Evolutionary conservation across 1,140 invertebrate species (phyloP), one percentile per base, ranked within the genome.

Genomic region (Antheraea pernyi): DNA sequence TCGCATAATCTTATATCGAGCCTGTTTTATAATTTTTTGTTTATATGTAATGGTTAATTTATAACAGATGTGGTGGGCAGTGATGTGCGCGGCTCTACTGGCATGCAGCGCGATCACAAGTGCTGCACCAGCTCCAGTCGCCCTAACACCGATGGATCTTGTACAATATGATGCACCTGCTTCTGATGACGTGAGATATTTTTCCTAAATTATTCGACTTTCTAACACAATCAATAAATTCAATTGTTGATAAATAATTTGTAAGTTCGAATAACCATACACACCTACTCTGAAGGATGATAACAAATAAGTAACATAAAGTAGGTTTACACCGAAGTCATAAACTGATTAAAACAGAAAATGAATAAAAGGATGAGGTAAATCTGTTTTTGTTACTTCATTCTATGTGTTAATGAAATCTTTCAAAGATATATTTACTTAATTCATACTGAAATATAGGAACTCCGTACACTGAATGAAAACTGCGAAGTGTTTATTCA

Each of bases 11-110:
- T 42, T 10, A 42, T 3, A 42, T 1, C 11, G 2, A 42, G 7
- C 2, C 8, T 42, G 11, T 42, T 42, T 42, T 8, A 8, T 42
- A 7, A 2, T 42, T 8, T 42, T 42, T 42, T 30, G 39, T 42
- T 42, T 42, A 11, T 42, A 42, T 42, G 7, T 42, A 42, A 42
- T 42, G 11, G 2, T 42, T 42, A 42, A 42, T 10, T 70, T 74
- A 30, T 79, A 73, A 2, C 76, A 91, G 88, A 91, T 91, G 88
- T 89, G 84, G 84, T 89, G 85, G 86, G 85, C 82, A 63, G 65
- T 89, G 7, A 89, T 85, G 82, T 89, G 82, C 71, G 79, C 80
- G 13, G 80, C 77, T 67, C 75, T 86, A 76, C 81, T 82, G 67
- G 86, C 78, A 6, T 76, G 81, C 39, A 75, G 82, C 68, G 79